These are phyloP conservation scores for Hypsopygia costalis DNA, from an alignment of 2,888 invertebrate species.

Conservation along the genomic window DNA sequence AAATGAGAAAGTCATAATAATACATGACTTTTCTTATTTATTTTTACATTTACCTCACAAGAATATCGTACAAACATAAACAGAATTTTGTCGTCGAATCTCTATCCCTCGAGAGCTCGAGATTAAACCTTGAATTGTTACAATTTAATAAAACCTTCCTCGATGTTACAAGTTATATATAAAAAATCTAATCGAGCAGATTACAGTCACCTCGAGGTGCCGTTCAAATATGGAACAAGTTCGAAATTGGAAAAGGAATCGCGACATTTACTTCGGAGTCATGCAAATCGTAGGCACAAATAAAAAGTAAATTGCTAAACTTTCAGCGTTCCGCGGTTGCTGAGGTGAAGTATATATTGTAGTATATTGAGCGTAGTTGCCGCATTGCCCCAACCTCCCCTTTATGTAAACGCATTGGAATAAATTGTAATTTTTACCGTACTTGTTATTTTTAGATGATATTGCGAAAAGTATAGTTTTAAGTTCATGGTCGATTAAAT, in stretches of 20 bases:
- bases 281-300: constrained; percentile 61
- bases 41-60: too few species aligned
- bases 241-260: constrained; percentile 64
- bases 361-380: constrained; percentile 10
- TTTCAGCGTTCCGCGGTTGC: constrained; percentile 45
- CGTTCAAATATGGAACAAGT: constrained; percentile 52
- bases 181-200: constrained; percentile 36
- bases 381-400: constrained; percentile 3
- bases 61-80: too few species aligned
- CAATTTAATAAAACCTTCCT: constrained; percentile 11
- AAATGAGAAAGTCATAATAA: too few species aligned
- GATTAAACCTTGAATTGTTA: constrained; percentile 6
- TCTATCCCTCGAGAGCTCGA: neutral
- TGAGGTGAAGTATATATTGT: constrained; percentile 18
- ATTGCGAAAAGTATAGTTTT: too few species aligned
- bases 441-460: too few species aligned
- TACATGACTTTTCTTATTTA: too few species aligned
- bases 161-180: constrained; percentile 4
- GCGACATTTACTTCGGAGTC: constrained; percentile 44
- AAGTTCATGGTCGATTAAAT: too few species aligned
- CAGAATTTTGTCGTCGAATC: neutral
- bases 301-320: constrained; percentile 66
- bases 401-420: constrained; percentile 16
- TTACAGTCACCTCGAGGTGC: constrained; percentile 32
- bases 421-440: constrained; percentile 1